phyloP scores from a whole-genome alignment of 2,888 invertebrate species.

The Deilephila porcellus region DNA sequence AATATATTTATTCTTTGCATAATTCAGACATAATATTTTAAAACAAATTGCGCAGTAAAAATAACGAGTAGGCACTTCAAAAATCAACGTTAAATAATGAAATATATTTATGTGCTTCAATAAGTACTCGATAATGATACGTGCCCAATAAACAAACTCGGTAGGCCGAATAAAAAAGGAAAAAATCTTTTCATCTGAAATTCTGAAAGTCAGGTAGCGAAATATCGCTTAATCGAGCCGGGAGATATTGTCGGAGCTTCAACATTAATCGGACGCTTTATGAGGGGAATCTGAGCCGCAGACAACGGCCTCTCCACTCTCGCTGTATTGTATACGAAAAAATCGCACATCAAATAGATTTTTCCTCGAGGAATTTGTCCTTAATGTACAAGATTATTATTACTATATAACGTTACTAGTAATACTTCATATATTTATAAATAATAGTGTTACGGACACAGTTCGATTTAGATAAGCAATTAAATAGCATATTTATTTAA shows the following conservation, averaged over 20 bases:
- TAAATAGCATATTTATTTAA: neutral
- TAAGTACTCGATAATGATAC: slow-evolving; percentile 41
- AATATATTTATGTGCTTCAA: neutral
- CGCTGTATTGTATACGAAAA: slow-evolving; percentile 42
- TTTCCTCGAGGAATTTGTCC: neutral
- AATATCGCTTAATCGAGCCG: slow-evolving; percentile 78
- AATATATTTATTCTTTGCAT: neutral
- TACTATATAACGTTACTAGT: too few species aligned
- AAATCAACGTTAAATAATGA: neutral
- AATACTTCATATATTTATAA: too few species aligned
- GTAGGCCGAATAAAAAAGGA: slow-evolving; percentile 36
- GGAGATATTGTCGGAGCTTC: slow-evolving; percentile 62
- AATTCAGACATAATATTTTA: neutral
- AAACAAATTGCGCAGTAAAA: neutral
- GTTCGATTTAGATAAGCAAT: neutral
- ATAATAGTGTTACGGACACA: neutral
- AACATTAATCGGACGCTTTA: slow-evolving; percentile 80
- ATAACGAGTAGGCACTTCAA: neutral
- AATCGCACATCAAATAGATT: slow-evolving; percentile 38
- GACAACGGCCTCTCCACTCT: slow-evolving; percentile 52
- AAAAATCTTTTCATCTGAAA: slow-evolving; percentile 55
- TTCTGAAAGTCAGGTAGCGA: slow-evolving; percentile 63
- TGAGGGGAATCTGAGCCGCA: slow-evolving; percentile 71
- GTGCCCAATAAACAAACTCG: slow-evolving; percentile 29
- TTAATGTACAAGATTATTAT: neutral